Evolutionary conservation across 2,797 vertebrate genomes (phyloP).

Genomic region (Macropodus opercularis): DNA sequence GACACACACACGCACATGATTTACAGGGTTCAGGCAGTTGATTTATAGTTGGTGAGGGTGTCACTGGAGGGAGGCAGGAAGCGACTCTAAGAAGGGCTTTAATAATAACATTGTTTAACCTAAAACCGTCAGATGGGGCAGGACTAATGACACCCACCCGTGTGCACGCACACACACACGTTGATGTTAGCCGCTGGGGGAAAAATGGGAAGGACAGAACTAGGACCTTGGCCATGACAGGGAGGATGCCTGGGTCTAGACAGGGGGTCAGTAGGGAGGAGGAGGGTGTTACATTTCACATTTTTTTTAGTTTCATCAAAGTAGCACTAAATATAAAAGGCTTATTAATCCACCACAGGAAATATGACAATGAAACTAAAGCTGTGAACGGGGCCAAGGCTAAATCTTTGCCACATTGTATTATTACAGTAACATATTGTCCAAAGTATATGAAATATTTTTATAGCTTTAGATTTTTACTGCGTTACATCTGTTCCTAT

Average conservation of each 20-base stretch:
- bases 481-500: background rate
- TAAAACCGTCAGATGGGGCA: slow-evolving; percentile 77
- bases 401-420: slow-evolving; percentile 5
- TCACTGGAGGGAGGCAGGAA: slow-evolving; percentile 65
- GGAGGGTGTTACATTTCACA: slow-evolving; percentile 36
- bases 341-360: slow-evolving; percentile 2
- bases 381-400: slow-evolving; percentile 3
- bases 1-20: slow-evolving; percentile 52
- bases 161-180: background rate
- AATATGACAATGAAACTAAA: slow-evolving; percentile 11
- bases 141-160: slow-evolving; percentile 64
- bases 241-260: slow-evolving; percentile 44
- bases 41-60: slow-evolving; percentile 78
- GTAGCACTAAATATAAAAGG: slow-evolving; percentile 19
- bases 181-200: slow-evolving; percentile 48
- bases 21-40: slow-evolving; percentile 71
- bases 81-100: slow-evolving; percentile 68
- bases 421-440: background rate
- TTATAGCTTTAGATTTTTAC: slow-evolving; percentile 1
- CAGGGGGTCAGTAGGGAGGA: slow-evolving; percentile 44
- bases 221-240: slow-evolving; percentile 68
- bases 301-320: slow-evolving; percentile 36
- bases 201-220: slow-evolving; percentile 76
- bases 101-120: slow-evolving; percentile 83
- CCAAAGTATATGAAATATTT: background rate